phyloP scores from a whole-genome alignment of 2,797 vertebrate genomes.

The Enteromius argenteus region DNA sequence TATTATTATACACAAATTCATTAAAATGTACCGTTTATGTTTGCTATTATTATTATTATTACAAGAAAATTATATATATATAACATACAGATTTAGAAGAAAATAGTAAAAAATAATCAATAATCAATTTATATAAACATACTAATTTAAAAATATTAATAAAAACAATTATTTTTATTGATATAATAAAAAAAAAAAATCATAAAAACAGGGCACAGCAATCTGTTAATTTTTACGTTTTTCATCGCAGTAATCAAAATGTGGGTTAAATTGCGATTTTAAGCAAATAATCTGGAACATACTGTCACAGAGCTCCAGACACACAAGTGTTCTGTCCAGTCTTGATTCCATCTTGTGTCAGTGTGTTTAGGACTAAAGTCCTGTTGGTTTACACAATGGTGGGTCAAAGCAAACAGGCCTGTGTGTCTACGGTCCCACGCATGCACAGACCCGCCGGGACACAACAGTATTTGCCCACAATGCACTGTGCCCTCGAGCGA shows the following conservation, averaged over 20 bases:
- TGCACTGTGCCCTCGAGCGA: slow-evolving; percentile 81
- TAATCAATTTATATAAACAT: too few relatives aligned
- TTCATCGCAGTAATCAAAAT: not conserved
- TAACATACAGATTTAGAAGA: not conserved
- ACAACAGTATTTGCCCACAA: slow-evolving; percentile 81
- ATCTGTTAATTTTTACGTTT: too few relatives aligned
- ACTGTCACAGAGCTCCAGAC: too few relatives aligned
- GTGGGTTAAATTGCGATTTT: not conserved
- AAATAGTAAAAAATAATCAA: too few relatives aligned
- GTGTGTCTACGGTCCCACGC: slow-evolving; percentile 12
- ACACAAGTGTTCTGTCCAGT: not conserved
- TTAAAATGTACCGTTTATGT: too few relatives aligned
- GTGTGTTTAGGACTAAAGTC: slow-evolving; percentile 31
- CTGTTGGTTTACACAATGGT: slow-evolving; percentile 11
- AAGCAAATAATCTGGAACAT: not conserved
- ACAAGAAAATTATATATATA: too few relatives aligned
- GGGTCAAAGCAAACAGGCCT: slow-evolving; percentile 46
- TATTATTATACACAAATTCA: not conserved
- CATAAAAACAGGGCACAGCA: too few relatives aligned
- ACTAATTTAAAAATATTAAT: too few relatives aligned
- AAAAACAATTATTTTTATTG: too few relatives aligned
- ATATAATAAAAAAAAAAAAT: not conserved
- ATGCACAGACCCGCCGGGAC: slow-evolving; percentile 55
- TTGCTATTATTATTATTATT: too few relatives aligned
- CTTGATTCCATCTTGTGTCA: not conserved